Conservation (phyloP, 1,140 invertebrate genomes). For the Rhopalosiphum maidis region DNA sequence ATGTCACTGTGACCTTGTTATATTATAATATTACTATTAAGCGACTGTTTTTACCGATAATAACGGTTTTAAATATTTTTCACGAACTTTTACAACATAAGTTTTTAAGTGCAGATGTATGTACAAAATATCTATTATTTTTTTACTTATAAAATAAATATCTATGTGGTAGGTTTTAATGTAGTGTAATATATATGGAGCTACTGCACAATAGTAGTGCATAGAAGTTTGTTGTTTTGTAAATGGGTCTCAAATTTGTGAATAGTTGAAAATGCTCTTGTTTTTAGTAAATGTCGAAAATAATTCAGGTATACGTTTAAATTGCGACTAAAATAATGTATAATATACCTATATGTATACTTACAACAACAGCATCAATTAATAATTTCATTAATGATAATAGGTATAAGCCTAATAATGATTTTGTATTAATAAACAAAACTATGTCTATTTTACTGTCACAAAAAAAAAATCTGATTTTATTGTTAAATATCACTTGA, state of each 20-base stretch:
- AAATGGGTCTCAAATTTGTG: background rate
- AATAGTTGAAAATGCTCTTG: background rate
- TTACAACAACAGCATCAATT: background rate
- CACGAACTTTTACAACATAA: background rate
- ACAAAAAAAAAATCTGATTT: background rate
- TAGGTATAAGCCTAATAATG: background rate
- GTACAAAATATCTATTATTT: background rate
- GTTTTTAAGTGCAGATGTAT: background rate
- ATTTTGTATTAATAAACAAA: background rate
- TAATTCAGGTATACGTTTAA: background rate
- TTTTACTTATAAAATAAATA: background rate
- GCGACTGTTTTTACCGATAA: background rate
- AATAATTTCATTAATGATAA: background rate
- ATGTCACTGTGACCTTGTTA: background rate
- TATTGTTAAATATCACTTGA: background rate
- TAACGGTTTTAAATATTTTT: background rate
- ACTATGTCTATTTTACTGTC: background rate
- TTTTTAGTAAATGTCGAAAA: background rate
- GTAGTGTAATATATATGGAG: background rate
- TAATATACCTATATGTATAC: background rate
- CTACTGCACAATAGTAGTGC: background rate
- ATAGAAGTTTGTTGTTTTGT: background rate
- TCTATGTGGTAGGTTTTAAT: background rate
- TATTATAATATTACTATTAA: background rate
- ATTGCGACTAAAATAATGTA: background rate